A percentile compares a stretch with the other conserved stretches of the same genome.
phyloP scores from a whole-genome alignment of 2,888 invertebrate species.

The Cephus spinipes region DNA sequence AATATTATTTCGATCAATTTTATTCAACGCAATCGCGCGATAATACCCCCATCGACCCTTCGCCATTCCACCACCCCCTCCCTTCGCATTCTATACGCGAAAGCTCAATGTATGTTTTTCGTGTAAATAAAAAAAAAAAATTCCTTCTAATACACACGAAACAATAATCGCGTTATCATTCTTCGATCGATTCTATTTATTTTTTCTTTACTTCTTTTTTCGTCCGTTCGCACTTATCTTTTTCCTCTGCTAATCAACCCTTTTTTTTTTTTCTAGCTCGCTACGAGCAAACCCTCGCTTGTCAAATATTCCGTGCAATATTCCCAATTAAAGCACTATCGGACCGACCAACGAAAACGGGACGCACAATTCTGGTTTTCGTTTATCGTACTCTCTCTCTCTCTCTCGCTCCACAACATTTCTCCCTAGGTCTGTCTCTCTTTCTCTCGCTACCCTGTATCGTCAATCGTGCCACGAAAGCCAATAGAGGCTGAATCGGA shows the following conservation, averaged over 20 bases:
- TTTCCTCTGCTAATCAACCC: neutral
- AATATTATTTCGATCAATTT: constrained; percentile 6
- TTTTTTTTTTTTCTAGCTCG: neutral
- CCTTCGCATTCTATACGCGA: neutral
- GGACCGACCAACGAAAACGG: neutral
- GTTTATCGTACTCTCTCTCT: neutral
- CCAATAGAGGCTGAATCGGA: neutral
- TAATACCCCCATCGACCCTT: neutral
- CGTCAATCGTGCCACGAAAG: neutral
- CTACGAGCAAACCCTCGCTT: neutral
- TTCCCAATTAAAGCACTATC: neutral
- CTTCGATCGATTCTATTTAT: neutral
- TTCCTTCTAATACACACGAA: neutral
- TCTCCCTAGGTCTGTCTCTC: neutral
- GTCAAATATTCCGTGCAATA: neutral
- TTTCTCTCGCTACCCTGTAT: neutral
- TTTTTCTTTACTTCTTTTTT: neutral
- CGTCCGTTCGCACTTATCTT: neutral
- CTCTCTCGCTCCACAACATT: neutral
- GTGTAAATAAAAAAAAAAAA: neutral
- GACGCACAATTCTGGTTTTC: neutral
- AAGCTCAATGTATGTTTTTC: neutral
- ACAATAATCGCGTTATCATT: neutral
- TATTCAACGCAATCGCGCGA: neutral
- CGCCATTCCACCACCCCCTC: neutral